Conservation (phyloP, 35 echinoderm and acorn worm genomes). For the Stichopus chloronotus region DNA sequence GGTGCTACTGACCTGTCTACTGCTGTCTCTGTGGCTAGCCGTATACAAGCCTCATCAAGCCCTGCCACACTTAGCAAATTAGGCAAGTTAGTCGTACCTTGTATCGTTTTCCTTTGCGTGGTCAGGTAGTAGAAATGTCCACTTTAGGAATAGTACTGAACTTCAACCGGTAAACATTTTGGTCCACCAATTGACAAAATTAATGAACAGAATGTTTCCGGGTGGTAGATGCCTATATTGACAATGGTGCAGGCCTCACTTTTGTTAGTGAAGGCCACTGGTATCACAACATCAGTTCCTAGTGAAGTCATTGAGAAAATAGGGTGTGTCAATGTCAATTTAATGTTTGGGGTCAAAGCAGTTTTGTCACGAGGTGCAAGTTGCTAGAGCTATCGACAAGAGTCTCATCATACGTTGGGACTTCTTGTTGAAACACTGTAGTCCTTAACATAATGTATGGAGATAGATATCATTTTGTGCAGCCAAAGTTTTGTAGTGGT, state of each 20-base stretch:
- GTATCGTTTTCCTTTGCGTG: background rate
- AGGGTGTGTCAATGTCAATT: conserved; percentile 1
- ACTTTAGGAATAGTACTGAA: background rate
- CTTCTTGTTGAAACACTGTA: background rate
- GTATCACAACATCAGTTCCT: background rate
- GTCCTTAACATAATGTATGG: background rate
- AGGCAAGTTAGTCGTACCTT: too few species aligned
- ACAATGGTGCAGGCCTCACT: background rate
- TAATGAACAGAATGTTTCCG: background rate
- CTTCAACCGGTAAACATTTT: background rate
- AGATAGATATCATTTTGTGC: conserved; percentile 17
- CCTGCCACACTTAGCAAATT: too few species aligned
- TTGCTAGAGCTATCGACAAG: background rate
- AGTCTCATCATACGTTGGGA: background rate
- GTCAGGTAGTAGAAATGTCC: background rate
- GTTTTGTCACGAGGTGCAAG: conserved; percentile 8
- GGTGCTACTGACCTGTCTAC: background rate
- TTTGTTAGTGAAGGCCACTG: background rate
- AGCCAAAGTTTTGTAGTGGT: background rate
- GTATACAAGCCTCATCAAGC: background rate
- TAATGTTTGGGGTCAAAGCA: conserved; percentile 4
- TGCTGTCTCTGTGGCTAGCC: background rate
- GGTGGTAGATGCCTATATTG: background rate
- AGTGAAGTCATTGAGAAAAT: background rate
- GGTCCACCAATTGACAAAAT: background rate